Base-by-base conservation (phyloP, 2,888 invertebrate species). In the Rotaria sp. region DNA sequence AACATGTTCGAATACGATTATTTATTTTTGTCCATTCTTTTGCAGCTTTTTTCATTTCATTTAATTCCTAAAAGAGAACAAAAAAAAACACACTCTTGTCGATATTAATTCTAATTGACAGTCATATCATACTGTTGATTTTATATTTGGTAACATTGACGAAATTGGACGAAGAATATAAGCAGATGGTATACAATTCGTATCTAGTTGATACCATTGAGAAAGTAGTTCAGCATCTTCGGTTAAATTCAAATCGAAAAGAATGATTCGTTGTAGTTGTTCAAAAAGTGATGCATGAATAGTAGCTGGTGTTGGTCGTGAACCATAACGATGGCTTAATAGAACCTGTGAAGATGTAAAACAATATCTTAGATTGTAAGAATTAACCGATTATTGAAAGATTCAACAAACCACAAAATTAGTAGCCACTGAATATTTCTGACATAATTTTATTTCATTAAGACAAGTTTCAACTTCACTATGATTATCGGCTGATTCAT, bases 311-410 rank as follows among this genome's bases (percentile, higher is more conserved):
- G 90, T 88, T 11, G 88, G 88, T n/a, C 87, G 86, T 7, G 88
- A 88, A 0, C 90, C 90, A 88, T 90, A 90, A 67, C 88, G 88
- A 85, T 90, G 90, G 4, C 90, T 90, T 48, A 90, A 86, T 85
- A 90, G 88, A 18, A 89, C 89, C 90, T 90, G 88, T 15, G 86
- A 86, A 80, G 74, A 74, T 52, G 15, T 30, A 67, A 18, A 18
- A 59, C 5, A 45, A 50, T 67, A 41, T 5, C 45, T 45, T 45
- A 45, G 5, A 45, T 45, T 35, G 15, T 35, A 10, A 48, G 18
- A 15, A 75, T 41, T 30, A n/a, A 75, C 15, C 26, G 11, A n/a
- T 13, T 11, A n/a, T 0, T 50, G 30, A 30, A 57, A 57, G 15
- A 52, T 41, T 55, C 11, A 67, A 87, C 88, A 88, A 88, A 90